Evolutionary conservation across 2,888 invertebrate genomes (phyloP).

Genomic region (Dasysyrphus tricinctus): DNA sequence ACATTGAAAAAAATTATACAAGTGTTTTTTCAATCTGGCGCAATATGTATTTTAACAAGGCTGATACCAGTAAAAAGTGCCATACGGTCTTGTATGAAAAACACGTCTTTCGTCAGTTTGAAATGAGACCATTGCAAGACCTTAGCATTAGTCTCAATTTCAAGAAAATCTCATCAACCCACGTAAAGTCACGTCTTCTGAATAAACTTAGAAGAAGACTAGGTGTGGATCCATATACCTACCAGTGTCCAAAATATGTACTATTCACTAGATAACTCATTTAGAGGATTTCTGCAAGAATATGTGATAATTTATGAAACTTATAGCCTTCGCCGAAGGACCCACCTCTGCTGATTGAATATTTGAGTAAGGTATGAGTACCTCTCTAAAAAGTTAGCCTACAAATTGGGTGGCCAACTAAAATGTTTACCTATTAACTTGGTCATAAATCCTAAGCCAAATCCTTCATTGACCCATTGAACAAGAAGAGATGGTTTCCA

Average conservation of each 20-base stretch:
- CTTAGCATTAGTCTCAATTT: not conserved
- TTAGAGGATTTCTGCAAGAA: slow-evolving; percentile 50
- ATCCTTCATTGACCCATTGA: slow-evolving; percentile 61
- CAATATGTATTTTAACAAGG: not conserved
- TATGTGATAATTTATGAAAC: slow-evolving; percentile 51
- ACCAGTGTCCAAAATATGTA: not conserved
- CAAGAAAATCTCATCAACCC: not conserved
- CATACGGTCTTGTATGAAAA: not conserved
- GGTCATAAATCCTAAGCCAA: slow-evolving; percentile 59
- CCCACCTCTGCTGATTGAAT: slow-evolving; percentile 35
- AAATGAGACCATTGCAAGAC: not conserved
- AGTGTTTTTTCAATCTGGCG: too few relatives aligned
- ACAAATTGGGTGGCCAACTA: slow-evolving; percentile 37
- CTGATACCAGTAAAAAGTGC: too few relatives aligned
- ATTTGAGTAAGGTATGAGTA: slow-evolving; percentile 39
- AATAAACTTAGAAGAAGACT: not conserved
- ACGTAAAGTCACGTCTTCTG: not conserved
- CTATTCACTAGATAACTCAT: slow-evolving; percentile 31
- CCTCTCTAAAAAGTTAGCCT: not conserved
- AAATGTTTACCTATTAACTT: slow-evolving; percentile 71
- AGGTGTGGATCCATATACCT: too few relatives aligned
- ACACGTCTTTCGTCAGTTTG: not conserved
- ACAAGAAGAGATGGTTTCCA: slow-evolving; percentile 13
- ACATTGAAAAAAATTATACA: not conserved
- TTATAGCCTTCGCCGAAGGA: not conserved